Conservation (phyloP, 2,797 vertebrate species). For the Smutsia temminckii region DNA sequence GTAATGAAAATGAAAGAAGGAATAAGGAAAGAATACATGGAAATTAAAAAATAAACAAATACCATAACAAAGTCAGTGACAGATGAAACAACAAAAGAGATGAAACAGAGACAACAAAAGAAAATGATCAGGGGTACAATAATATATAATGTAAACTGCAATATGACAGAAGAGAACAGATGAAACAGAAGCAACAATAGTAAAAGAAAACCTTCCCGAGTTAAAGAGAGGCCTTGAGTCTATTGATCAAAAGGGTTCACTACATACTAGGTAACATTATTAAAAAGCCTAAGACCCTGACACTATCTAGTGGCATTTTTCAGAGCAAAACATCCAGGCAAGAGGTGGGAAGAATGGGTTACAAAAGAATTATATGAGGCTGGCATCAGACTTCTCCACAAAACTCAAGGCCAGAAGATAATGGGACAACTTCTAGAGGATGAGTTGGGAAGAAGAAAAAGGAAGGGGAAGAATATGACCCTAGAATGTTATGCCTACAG, state of each 20-base stretch:
- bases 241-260: background rate
- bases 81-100: conserved; percentile 19
- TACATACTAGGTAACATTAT: conserved; percentile 17
- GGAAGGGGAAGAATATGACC: background rate
- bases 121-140: background rate
- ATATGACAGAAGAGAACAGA: background rate
- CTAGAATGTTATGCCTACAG: background rate
- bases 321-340: background rate
- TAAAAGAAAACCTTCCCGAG: background rate
- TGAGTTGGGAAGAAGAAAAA: background rate
- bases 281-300: background rate
- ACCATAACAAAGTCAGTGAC: background rate
- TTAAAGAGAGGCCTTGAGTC: background rate
- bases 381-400: conserved; percentile 6
- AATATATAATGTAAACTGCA: background rate
- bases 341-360: background rate
- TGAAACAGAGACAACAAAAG: background rate
- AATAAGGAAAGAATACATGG: background rate
- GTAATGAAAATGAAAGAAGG: background rate
- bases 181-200: background rate
- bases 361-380: background rate
- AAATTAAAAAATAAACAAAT: conserved; percentile 20
- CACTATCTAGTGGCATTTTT: background rate
- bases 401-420: background rate
- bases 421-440: background rate